Evolutionary conservation across 2,888 invertebrate species (phyloP).

Genomic region (Xylophagus ater): DNA sequence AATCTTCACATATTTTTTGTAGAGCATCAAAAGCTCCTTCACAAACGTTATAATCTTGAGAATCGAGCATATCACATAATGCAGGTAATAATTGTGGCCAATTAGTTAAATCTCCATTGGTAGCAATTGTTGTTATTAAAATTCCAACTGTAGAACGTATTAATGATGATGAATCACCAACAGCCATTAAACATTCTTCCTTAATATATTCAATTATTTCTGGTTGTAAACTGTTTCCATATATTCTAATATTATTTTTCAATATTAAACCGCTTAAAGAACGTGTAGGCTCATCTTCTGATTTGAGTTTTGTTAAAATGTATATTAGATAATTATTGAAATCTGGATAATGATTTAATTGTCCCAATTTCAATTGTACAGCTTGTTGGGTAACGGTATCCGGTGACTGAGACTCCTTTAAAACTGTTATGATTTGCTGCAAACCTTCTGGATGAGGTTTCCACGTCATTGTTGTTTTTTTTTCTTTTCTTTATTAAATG

Average conservation of each 20-base stretch:
- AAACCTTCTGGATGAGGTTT: constrained; percentile 95
- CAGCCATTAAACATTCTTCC: constrained; percentile 86
- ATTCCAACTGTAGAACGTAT: constrained; percentile 97
- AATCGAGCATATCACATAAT: constrained; percentile 87
- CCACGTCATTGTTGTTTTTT: constrained; percentile 72
- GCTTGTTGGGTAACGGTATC: constrained; percentile 91
- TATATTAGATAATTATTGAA: constrained; percentile 99
- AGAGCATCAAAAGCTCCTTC: constrained; percentile 98
- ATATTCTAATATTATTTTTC: constrained; percentile 94
- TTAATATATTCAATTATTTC: constrained; percentile 93
- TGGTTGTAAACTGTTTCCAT: constrained; percentile 69
- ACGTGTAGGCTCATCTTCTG: constrained; percentile 94
- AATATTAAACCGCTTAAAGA: constrained; percentile 94
- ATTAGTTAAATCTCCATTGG: constrained; percentile 75
- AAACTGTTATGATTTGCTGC: constrained; percentile 89
- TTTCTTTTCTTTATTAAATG: too few species aligned
- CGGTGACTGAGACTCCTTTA: constrained; percentile 97
- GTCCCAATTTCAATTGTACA: constrained; percentile 98
- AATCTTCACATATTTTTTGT: constrained; percentile 99
- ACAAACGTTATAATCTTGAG: constrained; percentile 90
- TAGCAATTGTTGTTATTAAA: constrained; percentile 93
- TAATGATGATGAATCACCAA: constrained; percentile 89
- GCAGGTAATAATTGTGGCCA: constrained; percentile 95
- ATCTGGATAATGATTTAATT: constrained; percentile 94
- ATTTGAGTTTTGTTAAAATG: constrained; percentile 86